Evolutionary conservation across 2,797 vertebrate genomes (phyloP), one percentile per base, ranked within the genome.

Genomic region (Esox lucius): DNA sequence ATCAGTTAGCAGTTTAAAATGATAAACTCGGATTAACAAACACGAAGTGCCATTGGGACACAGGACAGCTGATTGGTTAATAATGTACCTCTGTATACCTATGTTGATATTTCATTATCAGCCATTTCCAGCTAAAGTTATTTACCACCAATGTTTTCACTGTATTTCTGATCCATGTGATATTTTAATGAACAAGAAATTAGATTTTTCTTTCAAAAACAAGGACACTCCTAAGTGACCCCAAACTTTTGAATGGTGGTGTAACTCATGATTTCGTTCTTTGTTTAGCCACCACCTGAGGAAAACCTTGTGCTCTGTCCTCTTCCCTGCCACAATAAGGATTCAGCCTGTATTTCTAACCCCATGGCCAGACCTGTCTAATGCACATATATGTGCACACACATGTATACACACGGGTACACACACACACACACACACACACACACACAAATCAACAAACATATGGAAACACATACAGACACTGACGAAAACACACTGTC

Each of bases 401-500:
- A 46, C 42, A 46, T 12, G 12, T 7, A 42, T 76, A 73, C 78
- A 22, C 28, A 70, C 39, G 1, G 5, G 67, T 80, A n/a, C 19
- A 56, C 22, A 12, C 56, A 61, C 9, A 4, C 22, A 24, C 56
- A 61, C n/a, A 59, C 56, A 61, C n/a, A 61, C 56, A 22, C 85
- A 90, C 42, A 46, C 42, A 46, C 42, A 46, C 42, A 46, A 0
- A 46, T 76, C 73, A 76, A 22, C 28, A 70, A 65, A 87, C 82
- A 24, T n/a, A n/a, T 2, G 17, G 2, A 24, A 9, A 61, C 9
- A 3, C n/a, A 24, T 19, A 61, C 53, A 59, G 7, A 24, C 56
- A 61, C 9, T 46, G 42, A 46, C 76, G 73, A 85, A 69, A 79
- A 86, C 76, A 79, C 82, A 73, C 78, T 67, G 79, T 85, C 81